Evolutionary conservation across 2,888 invertebrate genomes (phyloP).

Genomic region (Ecliptopera silaceata): DNA sequence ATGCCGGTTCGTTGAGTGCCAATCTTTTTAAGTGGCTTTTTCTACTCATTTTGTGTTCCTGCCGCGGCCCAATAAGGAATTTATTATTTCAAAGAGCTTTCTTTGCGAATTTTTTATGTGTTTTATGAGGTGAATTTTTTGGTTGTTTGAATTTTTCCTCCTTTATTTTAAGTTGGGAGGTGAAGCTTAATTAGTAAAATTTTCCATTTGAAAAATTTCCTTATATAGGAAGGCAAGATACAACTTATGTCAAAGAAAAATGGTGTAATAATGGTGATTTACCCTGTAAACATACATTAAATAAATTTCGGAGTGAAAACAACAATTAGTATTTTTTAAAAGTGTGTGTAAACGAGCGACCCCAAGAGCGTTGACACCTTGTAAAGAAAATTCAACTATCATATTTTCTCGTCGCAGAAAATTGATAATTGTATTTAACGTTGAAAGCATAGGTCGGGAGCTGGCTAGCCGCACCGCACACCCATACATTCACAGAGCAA

Average conservation of each 20-base stretch:
- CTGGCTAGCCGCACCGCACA: slow-evolving; percentile 26
- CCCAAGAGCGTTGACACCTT: not conserved
- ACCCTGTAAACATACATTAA: too few relatives aligned
- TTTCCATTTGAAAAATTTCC: not conserved
- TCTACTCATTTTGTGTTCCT: slow-evolving; percentile 77
- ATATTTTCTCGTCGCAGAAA: slow-evolving; percentile 17
- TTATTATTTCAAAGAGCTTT: slow-evolving; percentile 70
- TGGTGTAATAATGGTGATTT: too few relatives aligned
- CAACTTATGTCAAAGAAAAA: too few relatives aligned
- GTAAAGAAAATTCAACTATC: not conserved
- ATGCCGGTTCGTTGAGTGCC: slow-evolving; percentile 82
- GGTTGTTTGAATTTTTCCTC: slow-evolving; percentile 41
- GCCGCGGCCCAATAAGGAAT: slow-evolving; percentile 69
- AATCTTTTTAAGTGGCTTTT: slow-evolving; percentile 83
- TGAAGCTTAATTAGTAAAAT: slow-evolving; percentile 32
- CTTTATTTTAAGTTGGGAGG: slow-evolving; percentile 22
- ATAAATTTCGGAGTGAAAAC: too few relatives aligned
- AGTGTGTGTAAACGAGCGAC: not conserved
- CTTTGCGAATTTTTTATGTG: slow-evolving; percentile 57
- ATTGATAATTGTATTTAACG: slow-evolving; percentile 29
- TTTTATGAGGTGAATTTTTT: slow-evolving; percentile 49
- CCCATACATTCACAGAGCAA: slow-evolving; percentile 50
- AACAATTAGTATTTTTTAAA: not conserved
- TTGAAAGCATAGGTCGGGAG: slow-evolving; percentile 15
- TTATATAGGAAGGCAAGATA: not conserved